These are phyloP conservation scores for Tyrophagus putrescentiae DNA, from an alignment of 1,140 invertebrate genomes.

Conservation along the genomic window DNA sequence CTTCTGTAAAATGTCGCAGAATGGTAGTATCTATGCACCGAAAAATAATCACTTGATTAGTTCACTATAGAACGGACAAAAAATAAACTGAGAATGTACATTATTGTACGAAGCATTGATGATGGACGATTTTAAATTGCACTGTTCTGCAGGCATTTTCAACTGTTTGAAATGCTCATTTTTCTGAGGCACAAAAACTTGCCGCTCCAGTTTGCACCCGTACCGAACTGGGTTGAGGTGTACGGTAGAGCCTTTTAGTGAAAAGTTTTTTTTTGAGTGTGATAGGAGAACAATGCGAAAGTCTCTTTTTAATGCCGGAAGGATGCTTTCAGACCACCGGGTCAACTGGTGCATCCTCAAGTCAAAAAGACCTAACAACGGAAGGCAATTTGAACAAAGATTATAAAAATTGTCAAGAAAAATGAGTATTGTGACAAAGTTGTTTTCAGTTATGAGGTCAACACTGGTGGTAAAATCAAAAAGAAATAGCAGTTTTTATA, in stretches of 20 bases:
- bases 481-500: background rate
- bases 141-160: background rate
- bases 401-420: background rate
- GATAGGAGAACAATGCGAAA: background rate
- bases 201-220: background rate
- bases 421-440: background rate
- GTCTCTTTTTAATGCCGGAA: background rate
- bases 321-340: background rate
- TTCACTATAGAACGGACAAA: background rate
- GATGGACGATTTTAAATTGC: background rate
- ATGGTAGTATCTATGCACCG: background rate
- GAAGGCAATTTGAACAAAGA: background rate
- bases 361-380: background rate
- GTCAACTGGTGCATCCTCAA: background rate
- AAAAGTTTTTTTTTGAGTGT: background rate
- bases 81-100: background rate
- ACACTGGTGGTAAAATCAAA: background rate
- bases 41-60: background rate
- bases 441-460: background rate
- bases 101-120: background rate
- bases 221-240: background rate
- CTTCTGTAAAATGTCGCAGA: background rate
- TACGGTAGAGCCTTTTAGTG: no score
- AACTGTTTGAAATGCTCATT: background rate
- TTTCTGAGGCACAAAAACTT: background rate